Conservation (phyloP, 2,888 invertebrate genomes). For the Leucophenga montana region DNA sequence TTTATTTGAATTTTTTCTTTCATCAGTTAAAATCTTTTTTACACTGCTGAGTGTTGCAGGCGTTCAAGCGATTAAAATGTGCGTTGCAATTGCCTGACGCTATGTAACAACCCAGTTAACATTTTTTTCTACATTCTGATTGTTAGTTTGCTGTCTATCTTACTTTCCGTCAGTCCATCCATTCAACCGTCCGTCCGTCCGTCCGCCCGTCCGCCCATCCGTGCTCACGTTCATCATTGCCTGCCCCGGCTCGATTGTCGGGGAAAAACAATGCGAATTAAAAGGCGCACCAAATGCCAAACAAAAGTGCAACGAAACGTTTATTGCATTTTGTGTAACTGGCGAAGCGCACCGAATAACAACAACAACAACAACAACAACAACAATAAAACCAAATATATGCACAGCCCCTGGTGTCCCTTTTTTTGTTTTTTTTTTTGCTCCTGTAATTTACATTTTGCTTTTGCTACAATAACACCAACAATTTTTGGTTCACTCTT, state of each 20-base stretch:
- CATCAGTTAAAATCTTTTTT: too few species aligned
- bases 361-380: conserved; percentile 34
- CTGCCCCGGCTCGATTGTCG: neutral
- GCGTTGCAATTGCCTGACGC: conserved; percentile 1
- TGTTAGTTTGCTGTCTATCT: neutral
- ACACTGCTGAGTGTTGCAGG: neutral
- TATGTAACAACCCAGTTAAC: too few species aligned
- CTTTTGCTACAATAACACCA: neutral
- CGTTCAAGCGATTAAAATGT: neutral
- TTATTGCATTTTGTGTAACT: too few species aligned
- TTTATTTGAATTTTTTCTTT: too few species aligned
- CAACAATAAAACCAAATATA: conserved; percentile 6
- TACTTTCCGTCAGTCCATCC: neutral
- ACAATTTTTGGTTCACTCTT: neutral
- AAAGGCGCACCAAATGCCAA: conserved; percentile 6
- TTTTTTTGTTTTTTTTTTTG: neutral
- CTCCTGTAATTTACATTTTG: neutral
- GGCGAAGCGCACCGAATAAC: neutral
- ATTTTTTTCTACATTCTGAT: neutral
- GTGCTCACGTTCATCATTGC: neutral
- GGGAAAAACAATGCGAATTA: neutral
- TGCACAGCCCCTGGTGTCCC: too few species aligned
- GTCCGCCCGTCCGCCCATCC: neutral
- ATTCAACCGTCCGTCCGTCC: neutral
- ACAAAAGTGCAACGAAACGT: conserved; percentile 4